Percentiles rank a stretch among this genome's conserved stretches.
Conservation (phyloP, 1,140 invertebrate genomes). For the Diachasmimorpha longicaudata region DNA sequence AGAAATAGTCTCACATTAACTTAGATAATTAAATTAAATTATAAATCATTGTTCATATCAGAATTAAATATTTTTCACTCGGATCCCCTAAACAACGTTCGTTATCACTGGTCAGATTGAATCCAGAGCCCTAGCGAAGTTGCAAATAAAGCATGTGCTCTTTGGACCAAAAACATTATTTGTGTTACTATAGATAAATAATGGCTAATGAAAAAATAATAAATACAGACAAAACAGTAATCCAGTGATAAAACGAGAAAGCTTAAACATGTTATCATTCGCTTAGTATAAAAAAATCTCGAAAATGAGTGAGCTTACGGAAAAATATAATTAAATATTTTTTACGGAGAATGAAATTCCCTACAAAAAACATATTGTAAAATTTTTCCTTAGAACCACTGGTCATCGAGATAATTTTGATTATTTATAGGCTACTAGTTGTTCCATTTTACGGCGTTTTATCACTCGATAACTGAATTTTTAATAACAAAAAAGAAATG, state of each 20-base stretch:
- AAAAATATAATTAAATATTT: neutral
- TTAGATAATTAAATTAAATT: neutral
- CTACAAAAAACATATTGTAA: neutral
- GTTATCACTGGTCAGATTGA: neutral
- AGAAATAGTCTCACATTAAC: neutral
- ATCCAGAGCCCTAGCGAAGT: neutral
- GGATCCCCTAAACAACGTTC: neutral
- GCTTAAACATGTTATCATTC: no score
- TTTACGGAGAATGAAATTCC: neutral
- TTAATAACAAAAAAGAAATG: neutral
- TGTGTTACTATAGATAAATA: conserved; percentile 25
- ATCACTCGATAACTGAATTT: neutral
- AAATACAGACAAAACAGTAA: neutral
- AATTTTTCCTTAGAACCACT: no score
- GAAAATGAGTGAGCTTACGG: neutral
- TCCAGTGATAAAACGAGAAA: neutral
- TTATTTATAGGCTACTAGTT: neutral
- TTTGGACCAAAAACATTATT: conserved; percentile 34
- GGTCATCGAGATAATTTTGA: no score
- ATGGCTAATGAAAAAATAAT: neutral
- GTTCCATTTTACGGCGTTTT: neutral
- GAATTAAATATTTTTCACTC: neutral
- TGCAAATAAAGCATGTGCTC: conserved; percentile 20
- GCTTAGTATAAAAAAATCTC: no score
- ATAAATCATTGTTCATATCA: neutral